phyloP scores from a whole-genome alignment of 2,888 invertebrate species.

The Carterocephalus palaemon region DNA sequence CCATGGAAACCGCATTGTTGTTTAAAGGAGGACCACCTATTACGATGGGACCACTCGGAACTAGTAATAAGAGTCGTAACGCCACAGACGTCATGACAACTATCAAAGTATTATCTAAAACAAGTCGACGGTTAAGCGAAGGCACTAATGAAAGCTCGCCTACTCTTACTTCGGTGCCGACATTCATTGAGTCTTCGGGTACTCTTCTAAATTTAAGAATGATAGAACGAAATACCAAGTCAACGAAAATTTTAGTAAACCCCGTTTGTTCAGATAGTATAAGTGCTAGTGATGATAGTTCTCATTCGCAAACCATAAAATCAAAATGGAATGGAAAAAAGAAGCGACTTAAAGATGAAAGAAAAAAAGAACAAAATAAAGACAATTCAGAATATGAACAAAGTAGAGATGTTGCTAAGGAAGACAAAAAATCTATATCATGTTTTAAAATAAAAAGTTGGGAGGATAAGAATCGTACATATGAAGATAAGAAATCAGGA shows the following conservation, averaged over 20 bases:
- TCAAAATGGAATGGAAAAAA: slow-evolving; percentile 72
- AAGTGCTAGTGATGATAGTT: slow-evolving; percentile 66
- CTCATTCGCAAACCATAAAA: slow-evolving; percentile 55
- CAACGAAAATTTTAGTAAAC: slow-evolving; percentile 73
- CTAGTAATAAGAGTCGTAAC: slow-evolving; percentile 62
- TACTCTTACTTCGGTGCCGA: slow-evolving; percentile 57
- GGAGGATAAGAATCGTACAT: slow-evolving; percentile 61
- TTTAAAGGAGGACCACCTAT: slow-evolving; percentile 75
- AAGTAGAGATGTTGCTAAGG: slow-evolving; percentile 58
- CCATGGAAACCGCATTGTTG: slow-evolving; percentile 77
- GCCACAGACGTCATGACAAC: slow-evolving; percentile 57
- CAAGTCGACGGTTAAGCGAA: slow-evolving; percentile 51
- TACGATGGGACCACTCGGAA: slow-evolving; percentile 76
- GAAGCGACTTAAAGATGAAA: slow-evolving; percentile 62
- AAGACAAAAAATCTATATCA: slow-evolving; percentile 68
- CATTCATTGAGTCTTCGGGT: slow-evolving; percentile 54
- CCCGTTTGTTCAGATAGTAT: slow-evolving; percentile 68
- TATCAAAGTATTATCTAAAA: slow-evolving; percentile 53
- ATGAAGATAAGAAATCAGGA: slow-evolving; percentile 59
- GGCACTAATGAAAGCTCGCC: slow-evolving; percentile 55
- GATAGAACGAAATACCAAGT: slow-evolving; percentile 70
- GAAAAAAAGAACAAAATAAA: slow-evolving; percentile 45
- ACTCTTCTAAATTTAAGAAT: slow-evolving; percentile 65
- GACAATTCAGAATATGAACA: slow-evolving; percentile 51
- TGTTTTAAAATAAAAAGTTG: slow-evolving; percentile 74